Evolutionary conservation across 2,113 vertebrate genomes (phyloP).

Genomic region (Embiotoca jacksoni): DNA sequence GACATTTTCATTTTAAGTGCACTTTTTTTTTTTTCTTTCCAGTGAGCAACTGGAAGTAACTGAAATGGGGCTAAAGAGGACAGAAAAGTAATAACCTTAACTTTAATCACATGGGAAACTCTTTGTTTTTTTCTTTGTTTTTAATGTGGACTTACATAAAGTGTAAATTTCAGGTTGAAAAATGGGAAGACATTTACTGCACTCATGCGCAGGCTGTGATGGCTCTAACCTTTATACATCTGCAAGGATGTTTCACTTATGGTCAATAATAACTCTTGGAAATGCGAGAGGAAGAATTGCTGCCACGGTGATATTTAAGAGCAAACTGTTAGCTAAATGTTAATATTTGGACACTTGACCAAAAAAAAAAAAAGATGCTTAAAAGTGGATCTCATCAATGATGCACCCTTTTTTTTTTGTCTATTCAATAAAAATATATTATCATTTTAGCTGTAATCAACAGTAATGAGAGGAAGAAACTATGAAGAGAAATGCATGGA

Average conservation of each 20-base stretch:
- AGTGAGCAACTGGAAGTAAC: neutral
- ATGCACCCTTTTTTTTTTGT: neutral
- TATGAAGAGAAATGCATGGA: too few species aligned
- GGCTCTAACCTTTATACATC: neutral
- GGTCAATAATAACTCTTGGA: neutral
- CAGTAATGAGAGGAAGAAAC: too few species aligned
- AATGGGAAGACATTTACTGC: conserved; percentile 17
- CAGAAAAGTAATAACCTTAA: conserved; percentile 21
- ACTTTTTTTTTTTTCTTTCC: neutral
- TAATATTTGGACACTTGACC: neutral
- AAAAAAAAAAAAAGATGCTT: neutral
- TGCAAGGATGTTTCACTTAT: neutral
- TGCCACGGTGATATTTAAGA: neutral
- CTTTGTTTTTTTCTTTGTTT: neutral
- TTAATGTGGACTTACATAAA: neutral
- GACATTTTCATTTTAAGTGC: conserved; percentile 44
- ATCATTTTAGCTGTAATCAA: conserved; percentile 1
- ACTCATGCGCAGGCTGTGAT: neutral
- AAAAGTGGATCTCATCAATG: neutral
- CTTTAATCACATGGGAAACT: conserved; percentile 5
- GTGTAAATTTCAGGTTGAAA: neutral
- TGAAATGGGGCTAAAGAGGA: conserved; percentile 21
- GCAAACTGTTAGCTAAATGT: neutral
- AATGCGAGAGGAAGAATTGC: neutral
- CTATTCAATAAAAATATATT: neutral